Evolutionary conservation across 2,888 invertebrate genomes (phyloP), one percentile per base, ranked within the genome.

Genomic region (Hypercompe scribonia): DNA sequence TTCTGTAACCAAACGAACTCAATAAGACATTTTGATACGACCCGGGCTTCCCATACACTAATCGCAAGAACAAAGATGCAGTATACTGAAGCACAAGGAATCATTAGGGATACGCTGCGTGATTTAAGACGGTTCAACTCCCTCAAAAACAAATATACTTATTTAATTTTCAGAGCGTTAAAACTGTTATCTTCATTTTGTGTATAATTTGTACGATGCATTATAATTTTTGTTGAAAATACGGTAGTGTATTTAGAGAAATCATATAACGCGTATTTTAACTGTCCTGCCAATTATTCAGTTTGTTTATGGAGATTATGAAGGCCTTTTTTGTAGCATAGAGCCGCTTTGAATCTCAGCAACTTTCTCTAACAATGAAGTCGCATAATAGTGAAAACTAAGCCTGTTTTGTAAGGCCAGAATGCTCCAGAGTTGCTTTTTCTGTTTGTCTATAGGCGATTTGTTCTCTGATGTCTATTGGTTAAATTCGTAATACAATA

Each of bases 171-270:
- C 15, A 18, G 61, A 61, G 65, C 65, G 36, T 34, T 36, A 36
- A 65, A 65, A n/a, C 65, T 36, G 64, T 64, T 64, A 34, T 65
- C n/a, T 65, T 36, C 24, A 36, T 24, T 65, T 65, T 61, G 31
- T 61, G 18, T 31, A 31, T 61, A 61, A 61, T 61, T 54, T 31
- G 18, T 18, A 31, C 18, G 31, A 61, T 61, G 31, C 31, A 18
- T 61, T 31, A 61, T 61, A 31, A 58, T 31, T 61, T 18, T 31
- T 28, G 31, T 61, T 18, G 61, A 61, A 31, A 31, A 61, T 61
- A 61, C 61, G 61, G 61, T 61, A 61, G 58, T 54, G 28, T 58
- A 15, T 58, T 58, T 11, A 58, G 15, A 28, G 58, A 58, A 58
- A 28, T 58, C 28, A 58, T 58, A 28, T 58, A 28, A 58, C 28